Base-by-base conservation (phyloP, 2,888 invertebrate genomes). In the Chrysomela aeneicollis region DNA sequence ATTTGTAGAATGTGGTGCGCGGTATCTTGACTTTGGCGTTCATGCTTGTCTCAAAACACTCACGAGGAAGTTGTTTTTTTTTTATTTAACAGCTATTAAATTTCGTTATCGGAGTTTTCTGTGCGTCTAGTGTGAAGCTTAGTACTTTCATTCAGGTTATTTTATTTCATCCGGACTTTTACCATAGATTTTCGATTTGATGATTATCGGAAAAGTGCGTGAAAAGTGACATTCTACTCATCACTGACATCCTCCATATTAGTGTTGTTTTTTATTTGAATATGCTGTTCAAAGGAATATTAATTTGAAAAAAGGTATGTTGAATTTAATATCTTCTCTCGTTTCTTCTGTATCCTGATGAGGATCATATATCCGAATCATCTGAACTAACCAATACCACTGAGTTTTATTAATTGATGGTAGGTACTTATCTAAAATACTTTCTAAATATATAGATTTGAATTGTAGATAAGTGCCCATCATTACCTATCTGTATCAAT, bases 1-100 rank as follows among this genome's bases (percentile, higher is more conserved):
- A 59, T 67, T 65, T 64, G 70, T 46, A 21, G 58, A 60, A 68
- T 32, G 64, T 61, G 49, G 55, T 58, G 54, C 64, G 54, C 59
- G 42, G 62, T 63, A 30, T 62, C 50, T 57, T 61, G 50, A 60
- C 52, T 66, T 62, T 60, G 37, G 47, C 32, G 57, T 51, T 37
- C 58, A 51, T 49, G 37, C 59, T 17, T 57, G 52, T 32, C 53
- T 58, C 37, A 55, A 58, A 61, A 17, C 47, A 49, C 57, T 52
- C n/a, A 57, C 61, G 52, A 46, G n/a, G 54, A 66, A 63, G 51
- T 22, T 60, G 37, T 26, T 50, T 59, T 59, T 61, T 58, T 64
- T 49, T 26, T 17, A 53, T 52, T 42, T 46, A 47, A 53, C 49
- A 47, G 22, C 30, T 42, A 46, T 58, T 58, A n/a, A n/a, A n/a